Conservation (phyloP, 1,140 invertebrate species). For the Campoletis sonorensis region DNA sequence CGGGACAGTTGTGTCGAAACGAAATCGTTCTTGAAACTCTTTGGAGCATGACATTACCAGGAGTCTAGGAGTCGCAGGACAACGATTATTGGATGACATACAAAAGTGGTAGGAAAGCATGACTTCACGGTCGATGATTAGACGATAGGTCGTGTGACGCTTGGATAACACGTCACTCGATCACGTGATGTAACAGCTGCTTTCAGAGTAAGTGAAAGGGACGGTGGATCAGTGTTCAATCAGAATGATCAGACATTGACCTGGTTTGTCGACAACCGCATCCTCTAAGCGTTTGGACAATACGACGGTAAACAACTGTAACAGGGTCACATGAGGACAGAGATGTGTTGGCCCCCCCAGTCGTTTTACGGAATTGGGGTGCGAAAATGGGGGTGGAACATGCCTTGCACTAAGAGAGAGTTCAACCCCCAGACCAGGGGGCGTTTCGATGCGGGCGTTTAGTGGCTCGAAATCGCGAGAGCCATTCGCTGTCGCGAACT, state of each 20-base stretch:
- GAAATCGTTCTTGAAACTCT: conserved; percentile 57
- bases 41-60: conserved; percentile 65
- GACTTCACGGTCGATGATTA: conserved; percentile 59
- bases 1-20: not conserved
- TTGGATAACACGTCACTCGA: not conserved
- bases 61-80: conserved; percentile 61
- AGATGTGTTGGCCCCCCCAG: conserved; percentile 59
- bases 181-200: not conserved
- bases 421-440: conserved; percentile 59
- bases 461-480: conserved; percentile 56
- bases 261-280: not conserved
- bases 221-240: not conserved
- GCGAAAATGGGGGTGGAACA: conserved; percentile 62
- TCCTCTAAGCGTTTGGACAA: conserved; percentile 62
- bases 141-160: not conserved
- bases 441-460: conserved; percentile 59
- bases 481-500: conserved; percentile 43
- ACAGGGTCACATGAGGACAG: conserved; percentile 64
- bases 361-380: conserved; percentile 60
- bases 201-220: not conserved
- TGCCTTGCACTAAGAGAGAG: conserved; percentile 39
- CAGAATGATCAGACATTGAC: not conserved
- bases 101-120: conserved; percentile 76
- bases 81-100: conserved; percentile 74
- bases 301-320: conserved; percentile 76